Conservation (phyloP, 2,888 invertebrate genomes). For the Leptinotarsa haldemani region DNA sequence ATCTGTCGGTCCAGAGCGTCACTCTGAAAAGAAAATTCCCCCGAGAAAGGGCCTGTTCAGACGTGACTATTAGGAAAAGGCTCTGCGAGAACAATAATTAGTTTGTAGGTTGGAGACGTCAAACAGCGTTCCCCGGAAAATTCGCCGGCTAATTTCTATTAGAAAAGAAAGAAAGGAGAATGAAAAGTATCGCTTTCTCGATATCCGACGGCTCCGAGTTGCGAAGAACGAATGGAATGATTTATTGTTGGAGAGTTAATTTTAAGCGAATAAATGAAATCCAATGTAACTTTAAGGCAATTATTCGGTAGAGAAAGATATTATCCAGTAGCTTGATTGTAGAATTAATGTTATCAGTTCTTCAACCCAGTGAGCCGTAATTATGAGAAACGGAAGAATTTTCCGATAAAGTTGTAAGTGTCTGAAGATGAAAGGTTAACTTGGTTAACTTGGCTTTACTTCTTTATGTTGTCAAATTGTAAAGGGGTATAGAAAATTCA, state of each 20-base stretch:
- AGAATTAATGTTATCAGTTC: constrained; percentile 12
- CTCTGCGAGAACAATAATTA: constrained; percentile 37
- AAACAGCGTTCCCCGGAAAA: constrained; percentile 31
- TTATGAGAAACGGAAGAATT: neutral
- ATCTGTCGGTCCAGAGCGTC: constrained; percentile 20
- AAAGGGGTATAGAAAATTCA: too few species aligned
- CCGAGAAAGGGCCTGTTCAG: constrained; percentile 25
- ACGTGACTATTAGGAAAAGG: constrained; percentile 29
- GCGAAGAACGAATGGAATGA: constrained; percentile 15
- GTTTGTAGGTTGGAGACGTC: constrained; percentile 36
- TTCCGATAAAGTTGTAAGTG: neutral
- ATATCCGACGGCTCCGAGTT: neutral
- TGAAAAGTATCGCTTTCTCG: constrained; percentile 7
- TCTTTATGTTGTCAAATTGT: too few species aligned
- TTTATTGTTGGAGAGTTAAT: constrained; percentile 33
- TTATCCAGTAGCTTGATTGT: constrained; percentile 5
- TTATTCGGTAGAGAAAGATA: constrained; percentile 12
- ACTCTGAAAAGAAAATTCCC: constrained; percentile 16
- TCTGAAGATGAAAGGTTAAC: neutral
- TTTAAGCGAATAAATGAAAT: constrained; percentile 24
- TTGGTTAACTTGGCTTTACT: too few species aligned
- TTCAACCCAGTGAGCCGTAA: neutral
- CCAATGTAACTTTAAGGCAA: constrained; percentile 15
- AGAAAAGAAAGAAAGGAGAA: constrained; percentile 25
- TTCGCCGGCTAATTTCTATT: constrained; percentile 34